Evolutionary conservation across 2,888 invertebrate genomes (phyloP), one percentile per base, ranked within the genome.

Genomic region (Halictus ligatus): DNA sequence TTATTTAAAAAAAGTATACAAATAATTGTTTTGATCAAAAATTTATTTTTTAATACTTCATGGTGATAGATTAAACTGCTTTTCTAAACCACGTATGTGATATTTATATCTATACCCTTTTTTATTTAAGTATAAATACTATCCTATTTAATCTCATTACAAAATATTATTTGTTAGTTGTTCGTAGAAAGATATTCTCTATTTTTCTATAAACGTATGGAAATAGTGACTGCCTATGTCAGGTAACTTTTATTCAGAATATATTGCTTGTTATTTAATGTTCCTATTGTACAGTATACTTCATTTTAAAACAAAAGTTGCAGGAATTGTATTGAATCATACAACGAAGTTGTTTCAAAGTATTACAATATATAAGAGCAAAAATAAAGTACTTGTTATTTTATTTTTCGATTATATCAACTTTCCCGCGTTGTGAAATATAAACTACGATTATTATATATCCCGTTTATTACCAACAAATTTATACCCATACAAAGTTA

Each of bases 51-150:
- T 10, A 73, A 72, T 35, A n/a, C 12, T 6, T 43, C 35, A 72
- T 80, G 35, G 21, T 84, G 48, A 79, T 79, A 78, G 72, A 87
- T 78, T 84, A 87, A 89, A 87, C 83, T 80, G 80, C 75, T 89
- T 85, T 87, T 83, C 29, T 76, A 75, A 79, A 46, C 54, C 13
- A 82, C 77, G 50, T 12, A 73, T 46, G 64, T 64, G 21, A 46
- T 78, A 54, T 79, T 75, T 84, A 43, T 71, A 46, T 71, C 79
- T 74, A 25, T 13, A 60, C 12, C 43, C 79, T 54, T 76, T 58
- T 15, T n/a, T 69, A 48, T 13, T 78, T 74, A 35, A 13, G n/a
- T 48, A 73, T 46, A 73, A 48, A 58, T 46, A 64, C 40, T 10
- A 40, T 40, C 69, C 29, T 12, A 64, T 43, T 75, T 75, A 54